Conservation (phyloP, 2,113 vertebrate species). For the Helogale parvula region DNA sequence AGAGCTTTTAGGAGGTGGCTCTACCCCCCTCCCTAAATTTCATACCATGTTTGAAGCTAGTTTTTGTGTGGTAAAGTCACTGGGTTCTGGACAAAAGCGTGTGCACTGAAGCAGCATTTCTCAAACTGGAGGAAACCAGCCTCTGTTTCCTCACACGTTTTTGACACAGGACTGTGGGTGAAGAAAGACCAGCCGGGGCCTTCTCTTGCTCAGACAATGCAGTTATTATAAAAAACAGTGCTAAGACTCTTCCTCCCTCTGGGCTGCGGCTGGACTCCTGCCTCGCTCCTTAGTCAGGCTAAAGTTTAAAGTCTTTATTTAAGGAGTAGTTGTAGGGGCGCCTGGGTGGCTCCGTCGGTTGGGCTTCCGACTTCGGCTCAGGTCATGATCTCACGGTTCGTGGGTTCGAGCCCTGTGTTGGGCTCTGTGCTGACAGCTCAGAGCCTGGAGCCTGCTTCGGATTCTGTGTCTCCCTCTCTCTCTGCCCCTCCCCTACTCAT, state of each 20-base stretch:
- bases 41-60: constrained; percentile 13
- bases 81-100: not conserved
- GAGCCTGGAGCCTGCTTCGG: too few species aligned
- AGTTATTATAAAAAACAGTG: not conserved
- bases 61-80: not conserved
- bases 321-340: not conserved
- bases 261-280: not conserved
- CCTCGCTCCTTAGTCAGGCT: not conserved
- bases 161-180: not conserved
- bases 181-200: not conserved
- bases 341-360: too few species aligned
- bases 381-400: too few species aligned
- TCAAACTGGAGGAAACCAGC: not conserved
- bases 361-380: too few species aligned
- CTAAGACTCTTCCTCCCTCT: not conserved
- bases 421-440: too few species aligned
- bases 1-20: not conserved
- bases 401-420: too few species aligned
- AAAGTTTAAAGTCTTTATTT: constrained; percentile 31
- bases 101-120: not conserved
- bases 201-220: not conserved
- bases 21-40: not conserved
- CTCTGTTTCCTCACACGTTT: not conserved
- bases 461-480: too few species aligned
- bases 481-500: too few species aligned